Evolutionary conservation across 53 echinoderm and acorn worm genomes (phyloP), one percentile per base, ranked within the genome.

Genomic region (Henricia sp.): DNA sequence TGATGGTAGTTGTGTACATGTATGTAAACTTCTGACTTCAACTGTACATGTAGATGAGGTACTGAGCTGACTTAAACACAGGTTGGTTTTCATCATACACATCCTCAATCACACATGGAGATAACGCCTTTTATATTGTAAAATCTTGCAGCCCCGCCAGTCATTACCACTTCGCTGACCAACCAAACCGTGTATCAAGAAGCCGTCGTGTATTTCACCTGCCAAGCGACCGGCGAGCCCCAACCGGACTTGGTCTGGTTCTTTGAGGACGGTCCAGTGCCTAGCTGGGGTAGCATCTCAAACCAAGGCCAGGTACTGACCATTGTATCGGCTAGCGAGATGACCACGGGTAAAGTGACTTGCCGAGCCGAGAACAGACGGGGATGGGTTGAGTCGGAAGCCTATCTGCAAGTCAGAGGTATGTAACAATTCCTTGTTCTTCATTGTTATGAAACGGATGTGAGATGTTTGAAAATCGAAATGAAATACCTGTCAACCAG

Each of bases 131-230:
- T n/a, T n/a, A n/a, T n/a, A n/a, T n/a, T n/a, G n/a, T n/a, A n/a
- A n/a, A n/a, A n/a, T n/a, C 69, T 60, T 23, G 33, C 89, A 97
- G 97, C 82, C 68, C 42, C 83, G 10, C 97, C 97, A 54, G 77
- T 60, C 14, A 88, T 97, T n/a, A 57, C 76, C n/a, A 65, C 71
- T 5, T 35, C 57, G 6, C 94, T 94, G 0, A 37, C 55, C 52
- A 94, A 97, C 71, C 83, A 92, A 46, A 97, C 94, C 0, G 97
- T 88, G 36, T 86, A 88, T 46, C 83, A 97, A 73, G 86, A 88
- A 17, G 87, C 88, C 37, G 88, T 94, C 2, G 92, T 94, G 16
- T 73, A 60, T 78, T 94, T 97, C 60, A 74, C 83, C 25, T 97
- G 97, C 65, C 64, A 90, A n/a, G 97, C 97, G 2, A 70, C 67